These are phyloP conservation scores for Merluccius polli DNA, from an alignment of 2,797 vertebrate genomes.

Conservation along the genomic window DNA sequence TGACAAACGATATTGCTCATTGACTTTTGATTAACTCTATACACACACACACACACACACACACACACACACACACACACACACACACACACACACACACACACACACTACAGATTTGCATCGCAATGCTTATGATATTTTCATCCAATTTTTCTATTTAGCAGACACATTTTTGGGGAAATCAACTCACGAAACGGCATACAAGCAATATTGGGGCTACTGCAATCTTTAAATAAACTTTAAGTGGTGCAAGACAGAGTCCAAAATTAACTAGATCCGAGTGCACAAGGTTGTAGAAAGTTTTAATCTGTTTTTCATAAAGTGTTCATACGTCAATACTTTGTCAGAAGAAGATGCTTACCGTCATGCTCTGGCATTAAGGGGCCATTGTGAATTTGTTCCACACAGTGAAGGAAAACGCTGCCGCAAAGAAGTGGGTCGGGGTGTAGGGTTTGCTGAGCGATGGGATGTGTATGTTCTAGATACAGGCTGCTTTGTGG, in stretches of 20 bases:
- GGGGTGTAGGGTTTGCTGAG: not conserved
- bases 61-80: not conserved
- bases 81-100: not conserved
- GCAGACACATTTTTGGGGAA: not conserved
- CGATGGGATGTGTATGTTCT: not conserved
- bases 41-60: not conserved
- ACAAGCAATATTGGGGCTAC: not conserved
- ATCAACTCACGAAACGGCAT: not conserved
- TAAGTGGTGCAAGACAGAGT: not conserved
- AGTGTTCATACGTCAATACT: not conserved
- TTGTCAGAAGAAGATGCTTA: not conserved
- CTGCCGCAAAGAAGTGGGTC: not conserved
- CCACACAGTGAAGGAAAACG: not conserved
- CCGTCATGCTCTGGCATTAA: not conserved
- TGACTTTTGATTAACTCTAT: conserved; percentile 26
- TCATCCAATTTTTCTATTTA: not conserved
- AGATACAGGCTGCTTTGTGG: conserved; percentile 1
- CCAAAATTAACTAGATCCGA: not conserved
- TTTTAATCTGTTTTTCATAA: not conserved
- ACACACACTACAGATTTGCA: conserved; percentile 1
- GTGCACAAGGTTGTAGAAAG: not conserved
- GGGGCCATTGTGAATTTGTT: not conserved
- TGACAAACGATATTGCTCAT: conserved; percentile 28
- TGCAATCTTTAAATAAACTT: not conserved
- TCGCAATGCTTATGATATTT: not conserved